A percentile compares a stretch with the other conserved stretches of the same genome.
Evolutionary conservation across 64 coral and sea anemone species (phyloP).

Genomic region (Dendrophyllia cribrosa): DNA sequence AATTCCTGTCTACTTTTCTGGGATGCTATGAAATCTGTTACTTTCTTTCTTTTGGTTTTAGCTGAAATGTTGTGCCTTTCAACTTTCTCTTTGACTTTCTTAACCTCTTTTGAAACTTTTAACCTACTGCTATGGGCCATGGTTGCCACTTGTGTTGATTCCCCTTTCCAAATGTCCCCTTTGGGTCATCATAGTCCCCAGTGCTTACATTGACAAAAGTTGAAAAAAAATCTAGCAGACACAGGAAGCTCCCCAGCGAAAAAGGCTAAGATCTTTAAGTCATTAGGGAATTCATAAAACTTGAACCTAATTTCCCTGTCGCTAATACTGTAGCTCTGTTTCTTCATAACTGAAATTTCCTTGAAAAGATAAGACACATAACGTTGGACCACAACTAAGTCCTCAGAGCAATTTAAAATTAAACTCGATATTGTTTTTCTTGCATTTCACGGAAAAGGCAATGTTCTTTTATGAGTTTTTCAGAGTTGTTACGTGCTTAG

Average conservation of each 20-base stretch:
- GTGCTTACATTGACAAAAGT: conserved; percentile 65
- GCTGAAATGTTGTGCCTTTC: conserved; percentile 6
- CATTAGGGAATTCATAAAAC: conserved; percentile 73
- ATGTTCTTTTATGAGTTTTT: too few relatives aligned
- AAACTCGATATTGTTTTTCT: too few relatives aligned
- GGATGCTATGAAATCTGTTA: conserved; percentile 43
- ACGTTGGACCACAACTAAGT: conserved; percentile 3
- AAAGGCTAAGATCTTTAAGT: conserved; percentile 68
- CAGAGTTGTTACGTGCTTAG: too few relatives aligned
- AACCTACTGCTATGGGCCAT: conserved; percentile 66
- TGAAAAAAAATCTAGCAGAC: conserved; percentile 60
- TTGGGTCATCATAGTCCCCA: conserved; percentile 5
- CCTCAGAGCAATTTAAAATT: conserved; percentile 50
- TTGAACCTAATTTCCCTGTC: conserved; percentile 30
- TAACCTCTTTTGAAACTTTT: conserved; percentile 49
- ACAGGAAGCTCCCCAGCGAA: conserved; percentile 55
- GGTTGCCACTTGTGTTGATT: neutral
- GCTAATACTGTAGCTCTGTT: neutral
- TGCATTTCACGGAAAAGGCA: too few relatives aligned
- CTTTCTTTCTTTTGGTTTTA: conserved; percentile 42
- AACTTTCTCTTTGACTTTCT: conserved; percentile 48
- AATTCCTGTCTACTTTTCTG: conserved; percentile 74
- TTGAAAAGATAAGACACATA: conserved; percentile 29
- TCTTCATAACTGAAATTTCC: conserved; percentile 30
- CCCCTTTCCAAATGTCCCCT: conserved; percentile 59